phyloP scores from a whole-genome alignment of 2,797 vertebrate genomes.

The Petrocephalus sullivani region DNA sequence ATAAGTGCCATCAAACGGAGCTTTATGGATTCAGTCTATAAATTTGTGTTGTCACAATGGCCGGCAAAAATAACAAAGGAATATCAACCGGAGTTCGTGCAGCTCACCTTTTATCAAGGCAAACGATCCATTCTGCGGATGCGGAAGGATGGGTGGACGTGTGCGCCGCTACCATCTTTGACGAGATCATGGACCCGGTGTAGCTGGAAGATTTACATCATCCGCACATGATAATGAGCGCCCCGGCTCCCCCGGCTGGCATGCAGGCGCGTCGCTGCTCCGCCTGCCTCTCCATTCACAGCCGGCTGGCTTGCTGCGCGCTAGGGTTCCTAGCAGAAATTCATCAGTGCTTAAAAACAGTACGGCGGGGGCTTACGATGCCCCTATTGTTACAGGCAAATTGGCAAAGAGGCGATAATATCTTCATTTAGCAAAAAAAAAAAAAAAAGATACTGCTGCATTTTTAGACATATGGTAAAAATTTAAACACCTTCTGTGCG shows the following conservation, averaged over 20 bases:
- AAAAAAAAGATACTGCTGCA: neutral
- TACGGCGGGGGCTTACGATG: neutral
- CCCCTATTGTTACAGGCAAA: neutral
- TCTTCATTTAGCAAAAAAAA: neutral
- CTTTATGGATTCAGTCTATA: conserved; percentile 27
- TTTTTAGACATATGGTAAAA: neutral
- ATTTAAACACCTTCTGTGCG: neutral
- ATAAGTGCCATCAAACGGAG: conserved; percentile 39
- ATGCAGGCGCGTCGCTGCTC: neutral
- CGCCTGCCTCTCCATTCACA: neutral
- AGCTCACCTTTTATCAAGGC: conserved; percentile 89
- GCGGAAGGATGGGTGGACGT: conserved; percentile 70
- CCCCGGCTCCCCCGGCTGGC: neutral
- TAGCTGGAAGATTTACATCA: conserved; percentile 9
- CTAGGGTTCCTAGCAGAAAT: neutral
- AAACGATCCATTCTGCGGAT: conserved; percentile 86
- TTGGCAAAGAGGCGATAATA: neutral
- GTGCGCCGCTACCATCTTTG: conserved; percentile 89
- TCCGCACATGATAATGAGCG: conserved; percentile 13
- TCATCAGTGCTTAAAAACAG: neutral
- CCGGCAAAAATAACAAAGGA: neutral
- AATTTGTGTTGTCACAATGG: conserved; percentile 23
- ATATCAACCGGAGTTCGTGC: conserved; percentile 14
- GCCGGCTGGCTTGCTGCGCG: neutral
- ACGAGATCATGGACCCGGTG: conserved; percentile 45